A percentile compares a stretch with the other conserved stretches of the same genome.
phyloP scores from a whole-genome alignment of 1,140 invertebrate species.

The Leptinotarsa undecemlineata region DNA sequence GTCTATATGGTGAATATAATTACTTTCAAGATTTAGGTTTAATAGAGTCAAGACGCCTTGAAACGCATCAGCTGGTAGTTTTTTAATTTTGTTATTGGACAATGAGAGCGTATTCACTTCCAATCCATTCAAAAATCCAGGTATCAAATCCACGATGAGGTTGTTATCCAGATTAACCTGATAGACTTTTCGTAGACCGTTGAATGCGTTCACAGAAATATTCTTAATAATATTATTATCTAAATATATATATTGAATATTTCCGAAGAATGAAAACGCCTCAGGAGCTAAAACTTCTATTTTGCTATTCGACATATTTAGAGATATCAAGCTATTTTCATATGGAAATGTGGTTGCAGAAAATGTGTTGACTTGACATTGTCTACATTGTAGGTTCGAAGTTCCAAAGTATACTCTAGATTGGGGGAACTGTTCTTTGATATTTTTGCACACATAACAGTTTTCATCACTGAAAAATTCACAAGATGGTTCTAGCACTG shows the following conservation, averaged over 20 bases:
- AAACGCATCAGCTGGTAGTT: conserved; percentile 42
- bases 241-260: conserved; percentile 44
- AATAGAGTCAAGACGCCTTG: conserved; percentile 37
- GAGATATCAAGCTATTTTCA: conserved; percentile 39
- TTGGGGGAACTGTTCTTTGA: conserved; percentile 43
- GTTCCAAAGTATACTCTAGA: conserved; percentile 43
- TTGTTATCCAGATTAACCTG: conserved; percentile 49
- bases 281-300: conserved; percentile 35
- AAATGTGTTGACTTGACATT: conserved; percentile 44
- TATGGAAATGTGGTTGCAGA: conserved; percentile 40
- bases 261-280: conserved; percentile 43
- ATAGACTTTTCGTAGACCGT: conserved; percentile 41
- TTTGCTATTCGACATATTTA: conserved; percentile 45
- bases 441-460: conserved; percentile 43
- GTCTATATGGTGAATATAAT: conserved; percentile 41
- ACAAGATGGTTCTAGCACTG: background rate
- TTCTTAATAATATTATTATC: conserved; percentile 43
- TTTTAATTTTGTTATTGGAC: conserved; percentile 41
- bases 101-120: conserved; percentile 41
- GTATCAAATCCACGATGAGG: conserved; percentile 35
- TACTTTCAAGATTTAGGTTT: conserved; percentile 45
- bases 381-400: conserved; percentile 42
- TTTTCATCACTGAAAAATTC: conserved; percentile 25
- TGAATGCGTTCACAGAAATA: conserved; percentile 43
- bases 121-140: conserved; percentile 43